Evolutionary conservation across 2,113 vertebrate species (phyloP).

Genomic region (Ahaetulla prasina): DNA sequence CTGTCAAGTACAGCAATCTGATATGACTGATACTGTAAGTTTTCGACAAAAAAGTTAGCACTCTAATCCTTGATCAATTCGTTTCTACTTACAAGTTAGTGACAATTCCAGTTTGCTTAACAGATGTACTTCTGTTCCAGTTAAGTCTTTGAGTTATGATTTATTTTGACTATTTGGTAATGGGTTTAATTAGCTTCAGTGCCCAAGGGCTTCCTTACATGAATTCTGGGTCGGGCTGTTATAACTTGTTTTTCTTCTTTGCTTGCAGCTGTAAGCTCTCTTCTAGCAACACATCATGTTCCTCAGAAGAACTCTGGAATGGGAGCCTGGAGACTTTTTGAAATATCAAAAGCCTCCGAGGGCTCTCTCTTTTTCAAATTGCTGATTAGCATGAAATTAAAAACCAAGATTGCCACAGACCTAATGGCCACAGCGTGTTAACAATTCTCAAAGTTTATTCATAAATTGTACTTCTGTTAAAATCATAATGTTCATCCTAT

Average conservation of each 20-base stretch:
- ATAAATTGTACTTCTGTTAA: neutral
- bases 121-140: neutral
- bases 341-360: slow-evolving; percentile 6
- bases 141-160: neutral
- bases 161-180: neutral
- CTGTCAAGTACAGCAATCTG: neutral
- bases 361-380: slow-evolving; percentile 35
- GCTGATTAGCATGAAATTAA: slow-evolving; percentile 36
- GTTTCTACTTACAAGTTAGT: neutral
- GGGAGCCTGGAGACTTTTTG: slow-evolving; percentile 20
- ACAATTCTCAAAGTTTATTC: neutral
- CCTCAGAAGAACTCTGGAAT: neutral
- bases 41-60: neutral
- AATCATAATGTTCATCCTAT: neutral
- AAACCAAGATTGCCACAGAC: slow-evolving; percentile 24
- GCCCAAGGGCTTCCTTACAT: neutral
- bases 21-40: neutral
- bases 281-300: no score
- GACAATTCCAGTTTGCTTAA: neutral
- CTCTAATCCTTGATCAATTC: neutral
- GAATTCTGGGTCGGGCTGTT: neutral
- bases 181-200: neutral
- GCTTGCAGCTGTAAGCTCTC: neutral
- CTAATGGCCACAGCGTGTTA: slow-evolving; percentile 10
- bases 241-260: neutral